These are phyloP conservation scores for Athene cunicularia DNA, from an alignment of 2,113 vertebrate genomes.

Conservation along the genomic window DNA sequence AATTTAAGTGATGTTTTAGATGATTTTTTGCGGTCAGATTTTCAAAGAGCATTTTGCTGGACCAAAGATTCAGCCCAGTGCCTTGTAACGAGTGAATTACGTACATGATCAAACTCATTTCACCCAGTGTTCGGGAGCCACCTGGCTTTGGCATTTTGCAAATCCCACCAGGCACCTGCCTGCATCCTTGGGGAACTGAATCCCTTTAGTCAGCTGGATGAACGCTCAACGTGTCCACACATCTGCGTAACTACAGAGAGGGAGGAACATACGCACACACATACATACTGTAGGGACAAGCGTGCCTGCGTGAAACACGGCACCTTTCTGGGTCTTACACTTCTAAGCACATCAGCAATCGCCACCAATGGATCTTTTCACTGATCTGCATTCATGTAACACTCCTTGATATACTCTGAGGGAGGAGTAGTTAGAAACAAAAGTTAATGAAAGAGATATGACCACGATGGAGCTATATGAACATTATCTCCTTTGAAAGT, in stretches of 20 bases:
- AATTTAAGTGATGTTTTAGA: neutral
- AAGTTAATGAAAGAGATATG: neutral
- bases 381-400: neutral
- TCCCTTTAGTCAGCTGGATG: neutral
- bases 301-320: fast-evolving
- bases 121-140: neutral
- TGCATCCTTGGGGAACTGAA: neutral
- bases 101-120: neutral
- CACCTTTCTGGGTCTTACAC: neutral
- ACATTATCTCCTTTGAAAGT: neutral
- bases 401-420: neutral
- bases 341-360: neutral
- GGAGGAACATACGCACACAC: neutral
- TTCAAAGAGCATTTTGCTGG: neutral
- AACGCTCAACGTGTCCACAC: fast-evolving
- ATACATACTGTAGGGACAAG: fast-evolving
- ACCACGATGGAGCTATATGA: neutral
- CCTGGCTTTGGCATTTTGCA: neutral
- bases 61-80: neutral
- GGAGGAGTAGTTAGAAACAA: neutral
- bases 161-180: neutral
- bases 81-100: neutral
- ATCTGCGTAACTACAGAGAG: neutral
- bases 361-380: neutral
- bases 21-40: neutral